Evolutionary conservation across 2,797 vertebrate genomes (phyloP), one percentile per base, ranked within the genome.

Genomic region (Melanotaenia maccullochi): DNA sequence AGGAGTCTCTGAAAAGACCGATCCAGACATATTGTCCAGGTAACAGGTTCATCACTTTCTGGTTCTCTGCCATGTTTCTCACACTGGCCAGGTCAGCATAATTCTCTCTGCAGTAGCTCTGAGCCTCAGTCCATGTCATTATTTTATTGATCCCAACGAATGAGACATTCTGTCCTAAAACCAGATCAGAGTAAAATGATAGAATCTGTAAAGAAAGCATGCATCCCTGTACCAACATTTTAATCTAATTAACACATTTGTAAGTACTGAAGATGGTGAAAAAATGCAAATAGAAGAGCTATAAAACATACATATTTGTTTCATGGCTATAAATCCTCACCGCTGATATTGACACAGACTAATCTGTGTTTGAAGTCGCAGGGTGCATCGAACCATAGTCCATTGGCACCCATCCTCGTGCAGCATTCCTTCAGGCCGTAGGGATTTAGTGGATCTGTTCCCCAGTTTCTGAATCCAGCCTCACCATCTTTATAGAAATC

Each of bases 51-150:
- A 4, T 5, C 18, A 42, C 18, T 14, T 42, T 14, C 40, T 18
- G 14, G 0, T 75, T 71, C 24, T 79, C 35, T 1, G 4, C 40
- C 52, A 47, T 36, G 72, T n/a, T 56, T 16, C 57, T 44, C 11
- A 84, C n/a, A 5, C 71, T 65, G 44, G 75, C 85, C 68, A 87
- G 79, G 71, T 81, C 77, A 62, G 60, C 47, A n/a, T 25, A 25
- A 25, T 25, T 25, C 25, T 25, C 25, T 25, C 25, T 25, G 25
- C 25, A 25, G 25, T 25, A 11, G 1, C 44, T 33, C 40, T 3
- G 82, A 1, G 85, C 85, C 20, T 84, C 80, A n/a, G 16, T 14
- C 18, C 36, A 16, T 42, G 0, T 73, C 70, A 49, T 79, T 4
- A 0, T 3, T 1, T n/a, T 13, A 9, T 18, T 18, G 40, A 42